These are phyloP conservation scores for Takifugu rubripes DNA, from an alignment of 2,797 vertebrate species.

Conservation along the genomic window DNA sequence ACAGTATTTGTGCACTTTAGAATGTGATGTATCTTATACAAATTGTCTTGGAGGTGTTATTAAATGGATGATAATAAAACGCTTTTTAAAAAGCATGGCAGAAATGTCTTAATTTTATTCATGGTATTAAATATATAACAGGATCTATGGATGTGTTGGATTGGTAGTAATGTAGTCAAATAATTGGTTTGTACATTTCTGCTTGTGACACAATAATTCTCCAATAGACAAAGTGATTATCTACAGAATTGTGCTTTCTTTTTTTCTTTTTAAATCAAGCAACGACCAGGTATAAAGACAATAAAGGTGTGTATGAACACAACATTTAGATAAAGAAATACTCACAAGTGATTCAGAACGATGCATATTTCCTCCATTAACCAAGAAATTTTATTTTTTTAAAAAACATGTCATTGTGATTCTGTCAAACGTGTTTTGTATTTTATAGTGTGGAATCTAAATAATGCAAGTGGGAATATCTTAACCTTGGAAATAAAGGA, in stretches of 20 bases:
- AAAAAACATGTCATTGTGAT: background rate
- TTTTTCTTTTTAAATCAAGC: too few relatives aligned
- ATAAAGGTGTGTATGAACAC: background rate
- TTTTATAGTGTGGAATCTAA: background rate
- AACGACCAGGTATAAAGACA: background rate
- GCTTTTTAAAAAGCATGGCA: conserved; percentile 76
- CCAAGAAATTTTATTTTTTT: too few relatives aligned
- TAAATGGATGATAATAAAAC: conserved; percentile 79
- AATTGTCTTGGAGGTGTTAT: conserved; percentile 83
- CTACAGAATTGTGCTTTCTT: too few relatives aligned
- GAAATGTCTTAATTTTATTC: conserved; percentile 46
- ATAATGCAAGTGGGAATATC: background rate
- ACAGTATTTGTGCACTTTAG: conserved; percentile 85
- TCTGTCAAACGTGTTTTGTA: background rate
- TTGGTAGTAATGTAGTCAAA: background rate
- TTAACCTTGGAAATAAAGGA: conserved; percentile 1
- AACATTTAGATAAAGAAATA: too few relatives aligned
- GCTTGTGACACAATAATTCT: too few relatives aligned
- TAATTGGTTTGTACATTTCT: too few relatives aligned
- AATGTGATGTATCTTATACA: conserved; percentile 86
- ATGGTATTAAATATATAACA: background rate
- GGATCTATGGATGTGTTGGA: background rate
- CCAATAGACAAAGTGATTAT: too few relatives aligned
- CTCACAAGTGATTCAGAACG: too few relatives aligned
- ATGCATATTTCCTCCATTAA: too few relatives aligned